Base-by-base conservation (phyloP, 1,140 invertebrate species). In the Frieseomelitta varia region DNA sequence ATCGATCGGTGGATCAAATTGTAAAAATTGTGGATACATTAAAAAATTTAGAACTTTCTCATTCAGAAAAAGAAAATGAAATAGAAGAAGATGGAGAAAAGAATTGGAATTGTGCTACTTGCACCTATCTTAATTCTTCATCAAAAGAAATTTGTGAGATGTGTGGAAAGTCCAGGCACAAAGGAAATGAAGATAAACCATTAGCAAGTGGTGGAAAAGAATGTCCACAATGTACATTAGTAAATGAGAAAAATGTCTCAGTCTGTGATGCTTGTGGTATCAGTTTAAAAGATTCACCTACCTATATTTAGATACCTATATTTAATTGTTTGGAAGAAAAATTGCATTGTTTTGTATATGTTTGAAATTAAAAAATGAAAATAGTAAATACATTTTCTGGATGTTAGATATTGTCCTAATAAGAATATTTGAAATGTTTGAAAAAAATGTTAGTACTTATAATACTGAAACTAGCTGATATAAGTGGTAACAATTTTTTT, bases 171-270 rank as follows among this genome's bases (percentile, higher is more conserved):
- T 96, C 96, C 91, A 95, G 95, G 77, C 91, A 92, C 30, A 93
- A 93, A 34, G 96, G 96, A 0, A 95, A 96, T 11, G 96, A 97
- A 89, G 95, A 95, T 24, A 95, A 96, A 83, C 97, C 97, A 3
- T 94, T 97, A 47, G 96, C 96, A 8, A 97, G 97, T 55, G 97
- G 97, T 0, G 97, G 97, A 0, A 95, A 96, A 56, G 96, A 97
- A 91, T 98, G 97, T 91, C 96, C 96, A 2, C 94, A 96, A 55
- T 98, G 97, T 92, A 98, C 97, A n/a, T 93, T 97, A 21, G 97
- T 97, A n/a, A 98, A 98, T 93, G 95, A 96, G 34, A 96, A 96
- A 92, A 96, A 96, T 77, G 96, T 96, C 11, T 95, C 94, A 51
- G 92, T 91, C 12, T 98, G 97, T 91, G 96, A 96, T 79, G 97